A percentile compares a stretch with the other conserved stretches of the same genome.
Conservation (phyloP, 2,888 invertebrate genomes). For the Ormyrus pomaceus region DNA sequence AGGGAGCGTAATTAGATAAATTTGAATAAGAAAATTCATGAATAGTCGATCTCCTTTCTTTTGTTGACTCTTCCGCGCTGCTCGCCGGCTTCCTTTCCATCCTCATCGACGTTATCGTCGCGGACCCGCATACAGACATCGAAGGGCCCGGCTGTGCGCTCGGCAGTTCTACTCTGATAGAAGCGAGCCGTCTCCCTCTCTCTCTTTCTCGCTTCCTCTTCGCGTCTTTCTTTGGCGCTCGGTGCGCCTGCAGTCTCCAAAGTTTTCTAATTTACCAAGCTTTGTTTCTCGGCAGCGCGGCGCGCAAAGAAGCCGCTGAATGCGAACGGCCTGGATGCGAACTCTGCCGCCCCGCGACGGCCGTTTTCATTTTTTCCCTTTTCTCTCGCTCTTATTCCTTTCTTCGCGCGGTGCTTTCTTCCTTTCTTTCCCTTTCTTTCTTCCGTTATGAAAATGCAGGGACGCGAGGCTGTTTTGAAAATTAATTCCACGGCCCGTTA, state of each 20-base stretch:
- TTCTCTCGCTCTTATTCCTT: background rate
- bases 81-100: background rate
- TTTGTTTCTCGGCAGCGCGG: slow-evolving; percentile 25
- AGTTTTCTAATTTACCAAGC: slow-evolving; percentile 43
- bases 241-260: slow-evolving; percentile 26
- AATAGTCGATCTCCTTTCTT: no score
- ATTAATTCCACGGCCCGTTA: no score
- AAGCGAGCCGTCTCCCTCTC: background rate
- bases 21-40: no score
- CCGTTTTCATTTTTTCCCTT: background rate
- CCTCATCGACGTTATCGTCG: slow-evolving; percentile 15
- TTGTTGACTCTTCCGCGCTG: no score
- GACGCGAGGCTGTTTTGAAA: no score
- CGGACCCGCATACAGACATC: slow-evolving; percentile 6
- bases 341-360: background rate
- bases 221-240: background rate
- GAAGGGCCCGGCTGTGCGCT: background rate
- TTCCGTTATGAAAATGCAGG: no score
- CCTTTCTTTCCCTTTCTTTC: background rate
- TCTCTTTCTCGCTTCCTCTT: background rate
- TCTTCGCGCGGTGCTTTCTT: background rate
- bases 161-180: slow-evolving; percentile 1
- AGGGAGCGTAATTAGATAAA: no score
- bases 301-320: slow-evolving; percentile 21
- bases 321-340: slow-evolving; percentile 42